Conservation (phyloP, 2,797 vertebrate genomes). For the Babyrousa celebensis region DNA sequence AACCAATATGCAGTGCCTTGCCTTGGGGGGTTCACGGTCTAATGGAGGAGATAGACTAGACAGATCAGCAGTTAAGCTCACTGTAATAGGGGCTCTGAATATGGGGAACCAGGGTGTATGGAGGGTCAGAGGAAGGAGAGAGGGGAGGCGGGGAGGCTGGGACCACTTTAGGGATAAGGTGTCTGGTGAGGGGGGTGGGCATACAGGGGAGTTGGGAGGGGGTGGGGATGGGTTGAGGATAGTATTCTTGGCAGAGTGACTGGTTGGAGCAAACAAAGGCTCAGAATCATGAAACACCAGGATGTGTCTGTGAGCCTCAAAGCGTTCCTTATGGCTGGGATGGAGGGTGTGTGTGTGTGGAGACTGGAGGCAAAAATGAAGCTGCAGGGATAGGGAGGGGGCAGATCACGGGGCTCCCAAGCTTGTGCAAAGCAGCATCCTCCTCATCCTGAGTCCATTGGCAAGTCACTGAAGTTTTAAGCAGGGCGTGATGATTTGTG, state of each 20-base stretch:
- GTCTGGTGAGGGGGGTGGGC: background rate
- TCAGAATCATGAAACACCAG: background rate
- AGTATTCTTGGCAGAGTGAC: background rate
- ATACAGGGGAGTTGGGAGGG: background rate
- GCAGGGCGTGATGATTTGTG: background rate
- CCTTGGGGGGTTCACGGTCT: background rate
- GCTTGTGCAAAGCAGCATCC: background rate
- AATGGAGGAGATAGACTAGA: background rate
- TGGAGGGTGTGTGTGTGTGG: background rate
- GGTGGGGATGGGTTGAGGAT: background rate
- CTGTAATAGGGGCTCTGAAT: background rate
- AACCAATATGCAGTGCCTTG: background rate
- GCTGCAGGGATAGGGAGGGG: background rate
- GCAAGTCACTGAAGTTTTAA: background rate
- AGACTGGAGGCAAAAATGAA: background rate
- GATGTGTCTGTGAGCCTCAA: background rate
- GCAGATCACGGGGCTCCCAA: background rate
- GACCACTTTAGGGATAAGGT: background rate
- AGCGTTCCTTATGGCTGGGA: background rate
- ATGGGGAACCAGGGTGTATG: background rate
- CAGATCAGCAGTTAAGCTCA: rapidly evolving
- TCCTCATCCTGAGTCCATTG: background rate
- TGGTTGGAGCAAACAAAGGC: background rate
- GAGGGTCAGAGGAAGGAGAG: background rate
- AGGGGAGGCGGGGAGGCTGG: background rate